A percentile compares a stretch with the other conserved stretches of the same genome.
Conservation (phyloP, 1,140 invertebrate genomes). For the Drosophila busckii region DNA sequence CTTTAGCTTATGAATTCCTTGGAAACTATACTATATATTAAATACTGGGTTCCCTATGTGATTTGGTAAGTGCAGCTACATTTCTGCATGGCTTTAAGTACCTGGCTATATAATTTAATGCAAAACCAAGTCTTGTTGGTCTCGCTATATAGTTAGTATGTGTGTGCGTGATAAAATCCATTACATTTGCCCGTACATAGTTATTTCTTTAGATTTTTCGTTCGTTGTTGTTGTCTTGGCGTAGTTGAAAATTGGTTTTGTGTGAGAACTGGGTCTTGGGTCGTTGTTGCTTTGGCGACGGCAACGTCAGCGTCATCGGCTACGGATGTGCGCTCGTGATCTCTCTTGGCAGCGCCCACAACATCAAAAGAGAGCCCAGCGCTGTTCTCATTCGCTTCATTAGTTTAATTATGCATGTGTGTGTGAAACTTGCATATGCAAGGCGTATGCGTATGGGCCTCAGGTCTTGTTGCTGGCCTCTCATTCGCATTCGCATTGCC, state of each 20-base stretch:
- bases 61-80: no score
- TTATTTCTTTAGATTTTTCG: constrained; percentile 51
- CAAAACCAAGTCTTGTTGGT: background rate
- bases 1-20: background rate
- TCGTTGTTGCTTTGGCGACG: constrained; percentile 51
- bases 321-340: constrained; percentile 8
- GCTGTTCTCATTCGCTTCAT: constrained; percentile 52
- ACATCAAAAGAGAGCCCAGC: constrained; percentile 7
- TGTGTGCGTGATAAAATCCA: constrained; percentile 73
- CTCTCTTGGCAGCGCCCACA: constrained; percentile 11
- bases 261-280: constrained; percentile 71
- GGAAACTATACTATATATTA: no score
- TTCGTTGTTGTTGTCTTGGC: constrained; percentile 12
- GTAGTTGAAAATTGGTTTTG: constrained; percentile 58
- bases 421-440: constrained; percentile 14
- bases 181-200: constrained; percentile 55
- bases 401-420: constrained; percentile 64
- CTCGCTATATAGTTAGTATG: constrained; percentile 17
- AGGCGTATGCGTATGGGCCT: constrained; percentile 38
- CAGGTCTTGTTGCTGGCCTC: background rate
- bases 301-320: constrained; percentile 31
- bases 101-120: constrained; percentile 12
- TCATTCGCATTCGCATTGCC: constrained; percentile 13
- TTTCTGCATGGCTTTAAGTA: no score
- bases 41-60: no score